These are phyloP conservation scores for rabbit (Oryctolagus cuniculus) DNA, from an alignment of 2,113 vertebrate species.

Conservation along the genomic window DNA sequence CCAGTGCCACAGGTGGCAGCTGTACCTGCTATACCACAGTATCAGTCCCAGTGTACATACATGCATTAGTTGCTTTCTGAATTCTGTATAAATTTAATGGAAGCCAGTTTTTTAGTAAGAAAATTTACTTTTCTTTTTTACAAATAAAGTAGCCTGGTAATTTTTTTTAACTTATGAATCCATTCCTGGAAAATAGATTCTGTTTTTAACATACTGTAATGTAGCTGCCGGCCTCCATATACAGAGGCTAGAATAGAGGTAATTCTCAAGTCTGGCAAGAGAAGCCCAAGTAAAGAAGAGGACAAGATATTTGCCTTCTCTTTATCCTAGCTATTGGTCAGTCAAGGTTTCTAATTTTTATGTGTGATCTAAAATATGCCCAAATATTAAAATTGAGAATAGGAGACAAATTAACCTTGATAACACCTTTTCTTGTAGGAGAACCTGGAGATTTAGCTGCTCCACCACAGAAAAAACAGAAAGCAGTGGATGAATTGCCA, in stretches of 20 bases:
- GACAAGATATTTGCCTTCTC: neutral
- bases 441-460: constrained; percentile 61
- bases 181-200: neutral
- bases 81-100: neutral
- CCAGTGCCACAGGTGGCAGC: no score
- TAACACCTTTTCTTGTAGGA: constrained; percentile 67
- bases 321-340: neutral
- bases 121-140: neutral
- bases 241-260: neutral
- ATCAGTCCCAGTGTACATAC: neutral
- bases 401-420: neutral
- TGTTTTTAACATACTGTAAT: neutral
- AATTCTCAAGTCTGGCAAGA: neutral
- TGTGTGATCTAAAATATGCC: constrained; percentile 15
- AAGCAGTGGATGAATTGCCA: constrained; percentile 74
- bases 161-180: neutral
- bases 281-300: neutral
- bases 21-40: no score
- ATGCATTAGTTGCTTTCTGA: neutral
- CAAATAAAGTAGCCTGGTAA: neutral
- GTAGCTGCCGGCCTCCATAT: neutral
- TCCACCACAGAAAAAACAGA: constrained; percentile 85
- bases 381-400: constrained; percentile 19
- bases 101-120: constrained; percentile 7
- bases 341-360: neutral